Evolutionary conservation across 2,888 invertebrate species (phyloP).

Genomic region (Cryptophagus acutangulus): DNA sequence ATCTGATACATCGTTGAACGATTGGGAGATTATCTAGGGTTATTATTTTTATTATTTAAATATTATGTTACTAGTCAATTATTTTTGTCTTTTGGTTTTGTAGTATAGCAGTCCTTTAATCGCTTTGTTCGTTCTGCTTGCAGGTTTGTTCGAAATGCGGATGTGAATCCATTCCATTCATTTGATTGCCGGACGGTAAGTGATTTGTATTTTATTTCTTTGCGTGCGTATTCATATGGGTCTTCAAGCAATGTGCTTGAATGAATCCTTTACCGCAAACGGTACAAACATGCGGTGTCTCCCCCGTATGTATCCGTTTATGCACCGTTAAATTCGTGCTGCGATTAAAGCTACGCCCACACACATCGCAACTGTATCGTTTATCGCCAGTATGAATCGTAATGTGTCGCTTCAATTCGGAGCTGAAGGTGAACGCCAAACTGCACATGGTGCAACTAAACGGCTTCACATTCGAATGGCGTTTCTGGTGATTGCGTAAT

Average conservation of each 20-base stretch:
- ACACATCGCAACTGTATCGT: conserved; percentile 44
- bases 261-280: conserved; percentile 55
- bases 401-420: conserved; percentile 31
- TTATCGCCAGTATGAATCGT: conserved; percentile 30
- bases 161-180: neutral
- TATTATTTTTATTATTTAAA: no score
- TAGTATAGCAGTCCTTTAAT: no score
- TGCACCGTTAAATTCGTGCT: conserved; percentile 52
- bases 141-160: conserved; percentile 1
- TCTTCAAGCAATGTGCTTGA: conserved; percentile 51
- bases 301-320: conserved; percentile 53
- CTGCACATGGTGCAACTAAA: conserved; percentile 28
- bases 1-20: conserved; percentile 39
- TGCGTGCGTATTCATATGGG: conserved; percentile 53
- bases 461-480: conserved; percentile 22
- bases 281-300: conserved; percentile 51
- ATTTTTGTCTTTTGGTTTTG: no score
- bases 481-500: conserved; percentile 25
- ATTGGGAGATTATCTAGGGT: conserved; percentile 43
- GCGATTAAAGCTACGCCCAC: conserved; percentile 53
- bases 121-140: no score
- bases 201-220: conserved; percentile 7
- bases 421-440: conserved; percentile 27
- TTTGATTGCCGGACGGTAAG: neutral
- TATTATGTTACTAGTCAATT: no score